phyloP scores from a whole-genome alignment of 2,113 vertebrate species.

The Callipepla californica region DNA sequence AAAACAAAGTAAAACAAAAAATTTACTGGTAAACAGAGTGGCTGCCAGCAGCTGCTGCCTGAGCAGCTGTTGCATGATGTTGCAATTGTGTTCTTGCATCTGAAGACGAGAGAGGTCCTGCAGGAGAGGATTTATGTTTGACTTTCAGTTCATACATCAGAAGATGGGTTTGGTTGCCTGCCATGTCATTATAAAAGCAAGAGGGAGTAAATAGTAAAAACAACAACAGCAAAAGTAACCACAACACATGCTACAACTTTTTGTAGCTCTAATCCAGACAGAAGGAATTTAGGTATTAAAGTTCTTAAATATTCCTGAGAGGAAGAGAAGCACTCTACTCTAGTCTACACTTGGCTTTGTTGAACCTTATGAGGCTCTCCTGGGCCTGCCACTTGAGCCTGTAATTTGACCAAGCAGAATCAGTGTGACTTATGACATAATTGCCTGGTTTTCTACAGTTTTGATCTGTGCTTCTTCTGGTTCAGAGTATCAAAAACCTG shows the following conservation, averaged over 20 bases:
- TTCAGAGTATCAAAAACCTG: background rate
- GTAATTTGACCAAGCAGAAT: background rate
- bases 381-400: too few relatives aligned
- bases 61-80: conserved; percentile 4
- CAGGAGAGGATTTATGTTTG: background rate
- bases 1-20: background rate
- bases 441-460: background rate
- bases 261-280: too few relatives aligned
- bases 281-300: too few relatives aligned
- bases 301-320: too few relatives aligned
- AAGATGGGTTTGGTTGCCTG: background rate
- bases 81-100: background rate
- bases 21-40: background rate
- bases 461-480: background rate
- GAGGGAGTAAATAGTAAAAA: background rate
- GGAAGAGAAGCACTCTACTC: too few relatives aligned
- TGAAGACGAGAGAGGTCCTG: background rate
- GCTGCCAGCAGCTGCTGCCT: background rate
- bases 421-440: background rate
- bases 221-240: too few relatives aligned
- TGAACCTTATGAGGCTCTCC: too few relatives aligned
- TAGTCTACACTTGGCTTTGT: too few relatives aligned
- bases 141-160: background rate
- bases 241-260: too few relatives aligned
- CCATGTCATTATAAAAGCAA: background rate